phyloP scores from a whole-genome alignment of 1,140 invertebrate genomes.

The Sycobia sp. region DNA sequence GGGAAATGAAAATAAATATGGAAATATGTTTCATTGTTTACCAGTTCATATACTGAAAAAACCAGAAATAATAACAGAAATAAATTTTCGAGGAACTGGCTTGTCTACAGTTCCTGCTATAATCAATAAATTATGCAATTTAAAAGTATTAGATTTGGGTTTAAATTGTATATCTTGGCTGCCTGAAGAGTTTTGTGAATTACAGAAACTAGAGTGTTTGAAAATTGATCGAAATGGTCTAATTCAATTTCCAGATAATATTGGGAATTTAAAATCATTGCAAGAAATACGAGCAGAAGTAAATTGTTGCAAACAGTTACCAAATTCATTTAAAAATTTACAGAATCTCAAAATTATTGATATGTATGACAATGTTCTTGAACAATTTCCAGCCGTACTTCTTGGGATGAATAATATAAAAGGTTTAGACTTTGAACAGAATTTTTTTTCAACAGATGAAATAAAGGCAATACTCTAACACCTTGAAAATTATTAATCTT shows the following conservation, averaged over 20 bases:
- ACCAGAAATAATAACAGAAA: constrained; percentile 10
- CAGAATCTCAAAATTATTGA: constrained; percentile 12
- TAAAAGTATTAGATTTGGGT: constrained; percentile 25
- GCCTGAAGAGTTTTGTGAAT: constrained; percentile 28
- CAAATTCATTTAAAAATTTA: constrained; percentile 25
- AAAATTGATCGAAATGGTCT: constrained; percentile 22
- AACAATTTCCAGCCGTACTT: constrained; percentile 21
- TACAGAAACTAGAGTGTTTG: constrained; percentile 20
- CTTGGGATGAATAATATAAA: constrained; percentile 3
- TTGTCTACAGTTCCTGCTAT: not conserved
- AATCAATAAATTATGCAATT: constrained; percentile 15
- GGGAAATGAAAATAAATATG: constrained; percentile 1
- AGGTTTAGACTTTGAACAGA: constrained; percentile 26
- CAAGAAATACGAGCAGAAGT: constrained; percentile 9
- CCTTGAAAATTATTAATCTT: no score
- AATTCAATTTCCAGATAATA: constrained; percentile 16
- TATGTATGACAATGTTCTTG: constrained; percentile 24
- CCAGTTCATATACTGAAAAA: constrained; percentile 10
- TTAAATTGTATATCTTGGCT: constrained; percentile 20
- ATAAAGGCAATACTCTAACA: no score
- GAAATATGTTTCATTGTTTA: constrained; percentile 19
- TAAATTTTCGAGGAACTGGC: constrained; percentile 20
- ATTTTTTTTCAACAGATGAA: constrained; percentile 19
- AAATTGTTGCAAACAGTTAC: constrained; percentile 10
- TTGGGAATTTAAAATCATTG: constrained; percentile 24